Evolutionary conservation across 2,888 invertebrate genomes (phyloP).

Genomic region (Agrypnus murinus): DNA sequence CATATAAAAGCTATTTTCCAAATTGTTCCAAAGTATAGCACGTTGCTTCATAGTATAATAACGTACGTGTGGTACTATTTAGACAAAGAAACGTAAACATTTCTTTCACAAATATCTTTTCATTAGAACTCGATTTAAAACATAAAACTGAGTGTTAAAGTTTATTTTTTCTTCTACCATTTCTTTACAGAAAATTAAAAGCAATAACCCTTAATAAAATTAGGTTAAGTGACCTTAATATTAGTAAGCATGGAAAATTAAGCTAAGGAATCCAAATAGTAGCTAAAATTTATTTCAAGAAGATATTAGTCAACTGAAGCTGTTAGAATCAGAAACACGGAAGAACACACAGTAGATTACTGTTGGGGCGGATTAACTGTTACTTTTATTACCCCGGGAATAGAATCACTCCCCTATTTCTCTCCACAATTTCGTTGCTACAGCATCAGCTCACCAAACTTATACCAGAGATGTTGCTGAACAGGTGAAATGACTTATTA

Average conservation of each 20-base stretch:
- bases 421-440: slow-evolving; percentile 40
- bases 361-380: slow-evolving; percentile 52
- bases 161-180: no score
- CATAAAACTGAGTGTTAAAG: no score
- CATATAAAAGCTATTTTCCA: no score
- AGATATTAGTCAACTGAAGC: slow-evolving; percentile 44
- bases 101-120: no score
- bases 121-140: no score
- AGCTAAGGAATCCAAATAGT: slow-evolving; percentile 8
- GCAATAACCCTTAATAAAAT: no score
- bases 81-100: no score
- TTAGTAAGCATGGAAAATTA: neutral
- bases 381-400: slow-evolving; percentile 51
- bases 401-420: slow-evolving; percentile 49
- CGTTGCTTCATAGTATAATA: no score
- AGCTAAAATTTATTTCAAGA: slow-evolving; percentile 22
- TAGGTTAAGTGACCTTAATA: no score
- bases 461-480: slow-evolving; percentile 15
- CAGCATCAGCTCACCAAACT: slow-evolving; percentile 14
- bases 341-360: slow-evolving; percentile 50
- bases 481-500: slow-evolving; percentile 38
- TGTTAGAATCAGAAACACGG: slow-evolving; percentile 48
- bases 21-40: no score
- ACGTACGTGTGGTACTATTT: no score
- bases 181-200: no score